Conservation (phyloP, 2,113 vertebrate genomes). For the Campylorhamphus procurvoides region DNA sequence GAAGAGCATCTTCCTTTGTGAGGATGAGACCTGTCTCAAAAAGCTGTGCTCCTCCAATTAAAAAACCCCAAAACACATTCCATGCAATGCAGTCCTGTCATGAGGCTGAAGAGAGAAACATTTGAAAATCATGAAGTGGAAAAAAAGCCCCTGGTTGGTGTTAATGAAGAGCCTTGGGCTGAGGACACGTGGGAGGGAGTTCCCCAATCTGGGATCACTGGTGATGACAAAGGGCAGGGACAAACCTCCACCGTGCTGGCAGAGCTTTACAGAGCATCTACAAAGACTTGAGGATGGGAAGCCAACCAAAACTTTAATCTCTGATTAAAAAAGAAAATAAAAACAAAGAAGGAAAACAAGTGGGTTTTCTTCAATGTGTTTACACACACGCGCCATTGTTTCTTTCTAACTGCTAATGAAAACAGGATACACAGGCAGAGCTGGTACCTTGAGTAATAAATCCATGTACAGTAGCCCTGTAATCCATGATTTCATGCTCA, state of each 20-base stretch:
- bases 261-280: neutral
- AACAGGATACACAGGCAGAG: neutral
- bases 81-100: neutral
- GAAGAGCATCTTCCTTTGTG: neutral
- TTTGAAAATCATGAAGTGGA: neutral
- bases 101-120: neutral
- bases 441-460: neutral
- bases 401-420: neutral
- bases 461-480: neutral
- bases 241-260: neutral
- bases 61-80: neutral
- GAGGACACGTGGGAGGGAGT: neutral
- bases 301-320: conserved; percentile 15
- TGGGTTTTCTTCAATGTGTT: neutral
- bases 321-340: conserved; percentile 30
- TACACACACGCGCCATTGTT: neutral
- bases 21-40: neutral
- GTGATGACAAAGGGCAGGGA: neutral
- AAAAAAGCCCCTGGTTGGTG: neutral
- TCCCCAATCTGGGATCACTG: neutral
- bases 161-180: neutral
- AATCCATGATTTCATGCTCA: neutral
- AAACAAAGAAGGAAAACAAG: conserved; percentile 22
- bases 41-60: accelerated
- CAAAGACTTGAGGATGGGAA: neutral